Conservation (phyloP, 2,797 vertebrate species). For the Naso thynnoides region DNA sequence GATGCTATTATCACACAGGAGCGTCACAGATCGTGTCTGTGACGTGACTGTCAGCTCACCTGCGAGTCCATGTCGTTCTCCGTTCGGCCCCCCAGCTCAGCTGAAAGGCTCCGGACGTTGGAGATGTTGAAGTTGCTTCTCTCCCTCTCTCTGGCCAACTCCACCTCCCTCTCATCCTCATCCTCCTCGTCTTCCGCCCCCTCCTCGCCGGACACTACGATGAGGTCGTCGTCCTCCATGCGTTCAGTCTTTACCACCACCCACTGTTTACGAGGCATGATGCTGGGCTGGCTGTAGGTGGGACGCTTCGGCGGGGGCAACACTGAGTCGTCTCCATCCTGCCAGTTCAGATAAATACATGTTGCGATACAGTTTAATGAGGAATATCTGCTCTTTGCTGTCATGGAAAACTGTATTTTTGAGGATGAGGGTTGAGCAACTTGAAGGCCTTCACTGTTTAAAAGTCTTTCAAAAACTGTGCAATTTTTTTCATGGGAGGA, state of each 20-base stretch:
- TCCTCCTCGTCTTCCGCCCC: constrained; percentile 84
- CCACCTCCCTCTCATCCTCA: constrained; percentile 75
- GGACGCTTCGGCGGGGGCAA: constrained; percentile 78
- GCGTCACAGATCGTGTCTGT: no score
- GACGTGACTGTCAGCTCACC: constrained; percentile 78
- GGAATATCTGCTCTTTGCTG: background rate
- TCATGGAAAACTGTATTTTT: background rate
- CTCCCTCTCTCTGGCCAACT: constrained; percentile 75
- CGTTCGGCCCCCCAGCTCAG: constrained; percentile 71
- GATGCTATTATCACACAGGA: background rate
- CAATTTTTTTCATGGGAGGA: background rate
- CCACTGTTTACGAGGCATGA: constrained; percentile 93
- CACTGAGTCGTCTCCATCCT: constrained; percentile 77
- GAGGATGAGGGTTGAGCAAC: background rate
- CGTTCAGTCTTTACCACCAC: constrained; percentile 90
- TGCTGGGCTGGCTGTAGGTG: constrained; percentile 87
- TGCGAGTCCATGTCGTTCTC: constrained; percentile 86
- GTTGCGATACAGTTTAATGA: background rate
- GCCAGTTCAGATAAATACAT: background rate
- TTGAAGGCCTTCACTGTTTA: background rate
- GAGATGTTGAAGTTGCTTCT: constrained; percentile 89
- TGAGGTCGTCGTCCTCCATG: constrained; percentile 83
- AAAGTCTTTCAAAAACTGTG: background rate
- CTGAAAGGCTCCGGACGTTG: constrained; percentile 88
- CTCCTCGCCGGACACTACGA: constrained; percentile 86